Evolutionary conservation across 2,888 invertebrate genomes (phyloP).

Genomic region (Chymomyza amoena): DNA sequence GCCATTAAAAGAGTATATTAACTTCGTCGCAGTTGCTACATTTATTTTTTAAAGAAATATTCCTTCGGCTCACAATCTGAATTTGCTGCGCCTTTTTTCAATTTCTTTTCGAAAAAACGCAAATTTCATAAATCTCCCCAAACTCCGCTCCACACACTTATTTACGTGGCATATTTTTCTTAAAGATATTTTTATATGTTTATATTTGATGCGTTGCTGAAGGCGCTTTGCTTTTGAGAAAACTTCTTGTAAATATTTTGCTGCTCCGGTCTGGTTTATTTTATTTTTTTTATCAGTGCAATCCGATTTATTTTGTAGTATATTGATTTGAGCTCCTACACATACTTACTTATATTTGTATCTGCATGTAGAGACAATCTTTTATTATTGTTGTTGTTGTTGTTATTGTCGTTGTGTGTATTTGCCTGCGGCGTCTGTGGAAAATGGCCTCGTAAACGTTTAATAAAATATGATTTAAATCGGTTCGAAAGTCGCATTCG

Average conservation of each 20-base stretch:
- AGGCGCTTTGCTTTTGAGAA: slow-evolving; percentile 44
- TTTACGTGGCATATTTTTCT: slow-evolving; percentile 22
- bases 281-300: slow-evolving; percentile 30
- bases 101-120: slow-evolving; percentile 33
- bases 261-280: slow-evolving; percentile 37
- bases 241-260: slow-evolving; percentile 65
- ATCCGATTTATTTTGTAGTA: slow-evolving; percentile 6
- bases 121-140: neutral
- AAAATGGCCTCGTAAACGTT: slow-evolving; percentile 66
- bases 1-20: neutral
- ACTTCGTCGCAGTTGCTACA: neutral
- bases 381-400: neutral
- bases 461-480: slow-evolving; percentile 70
- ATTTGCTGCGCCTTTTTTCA: slow-evolving; percentile 52
- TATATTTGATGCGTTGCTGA: slow-evolving; percentile 56
- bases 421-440: slow-evolving; percentile 19
- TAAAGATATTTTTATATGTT: slow-evolving; percentile 47
- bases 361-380: neutral
- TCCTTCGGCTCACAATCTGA: slow-evolving; percentile 64
- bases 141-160: neutral
- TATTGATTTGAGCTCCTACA: slow-evolving; percentile 40
- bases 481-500: slow-evolving; percentile 63
- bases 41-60: neutral
- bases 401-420: neutral
- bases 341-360: neutral